These are phyloP conservation scores for Leptothorax acervorum DNA, from an alignment of 2,888 invertebrate genomes.

Conservation along the genomic window DNA sequence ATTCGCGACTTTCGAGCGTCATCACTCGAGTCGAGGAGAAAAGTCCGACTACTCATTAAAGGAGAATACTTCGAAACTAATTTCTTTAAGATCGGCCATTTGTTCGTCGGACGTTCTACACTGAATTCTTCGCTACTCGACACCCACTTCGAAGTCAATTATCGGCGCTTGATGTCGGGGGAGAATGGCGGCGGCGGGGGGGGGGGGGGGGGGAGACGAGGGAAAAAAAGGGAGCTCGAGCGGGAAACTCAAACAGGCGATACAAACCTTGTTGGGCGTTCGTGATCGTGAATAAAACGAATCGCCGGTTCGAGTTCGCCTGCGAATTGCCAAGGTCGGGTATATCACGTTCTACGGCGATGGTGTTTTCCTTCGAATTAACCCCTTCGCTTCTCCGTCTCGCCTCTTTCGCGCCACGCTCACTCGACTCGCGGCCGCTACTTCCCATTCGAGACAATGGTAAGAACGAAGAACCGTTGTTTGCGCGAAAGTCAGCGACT, in stretches of 20 bases:
- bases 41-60: conserved; percentile 38
- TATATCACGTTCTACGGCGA: conserved; percentile 76
- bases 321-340: conserved; percentile 66
- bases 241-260: conserved; percentile 52
- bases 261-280: conserved; percentile 78
- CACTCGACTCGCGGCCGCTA: conserved; percentile 15
- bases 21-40: conserved; percentile 11
- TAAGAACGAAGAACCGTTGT: conserved; percentile 24
- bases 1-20: conserved; percentile 18
- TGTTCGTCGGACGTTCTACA: conserved; percentile 23
- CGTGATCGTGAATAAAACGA: conserved; percentile 79
- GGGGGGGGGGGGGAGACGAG: background rate
- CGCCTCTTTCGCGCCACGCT: conserved; percentile 16
- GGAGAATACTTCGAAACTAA: conserved; percentile 43
- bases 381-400: conserved; percentile 40
- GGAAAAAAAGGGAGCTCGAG: conserved; percentile 40
- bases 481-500: conserved; percentile 43
- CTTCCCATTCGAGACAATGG: conserved; percentile 34
- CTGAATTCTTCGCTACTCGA: conserved; percentile 35
- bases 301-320: conserved; percentile 74
- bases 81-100: conserved; percentile 43
- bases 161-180: conserved; percentile 36
- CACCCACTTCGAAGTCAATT: conserved; percentile 50
- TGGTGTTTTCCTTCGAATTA: conserved; percentile 74
- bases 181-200: background rate